Evolutionary conservation across 1,140 invertebrate genomes (phyloP), one percentile per base, ranked within the genome.

Genomic region (Bombyx mandarina): DNA sequence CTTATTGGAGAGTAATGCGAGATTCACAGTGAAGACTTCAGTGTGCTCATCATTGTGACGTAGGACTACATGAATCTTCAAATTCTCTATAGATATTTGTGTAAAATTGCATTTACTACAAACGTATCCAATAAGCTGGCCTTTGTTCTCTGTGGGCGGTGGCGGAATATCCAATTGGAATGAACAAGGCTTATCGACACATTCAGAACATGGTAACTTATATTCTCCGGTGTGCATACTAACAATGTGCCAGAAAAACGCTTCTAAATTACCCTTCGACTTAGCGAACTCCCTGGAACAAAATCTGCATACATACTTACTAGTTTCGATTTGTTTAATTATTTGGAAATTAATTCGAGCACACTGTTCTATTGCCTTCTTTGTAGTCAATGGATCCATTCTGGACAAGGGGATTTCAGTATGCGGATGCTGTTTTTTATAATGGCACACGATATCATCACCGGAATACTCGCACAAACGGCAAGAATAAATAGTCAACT

Each of bases 201-300:
- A 94, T 45, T 87, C 74, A 7, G 81, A 82, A 77, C 93, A 94
- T 3, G 72, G 67, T 59, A 90, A 90, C 54, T 92, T 88, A 71
- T 92, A 94, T 75, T 94, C 93, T 0, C 93, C 93, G 0, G 93
- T 94, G 59, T 94, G 93, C 52, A 79, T 88, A n/a, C 90, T 90
- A 10, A 93, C 89, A 43, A 89, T 65, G 66, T 94, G 93, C 69
- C 93, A 92, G 67, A 91, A 93, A 65, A 92, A 92, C 9, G 79
- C 74, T 67, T 90, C 82, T 48, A 87, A 60, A 9, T 66, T 60
- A 2, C 54, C 58, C 52, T 70, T 74, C 22, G 67, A 70, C 56
- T 73, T 67, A 55, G 69, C 46, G 69, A 85, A 77, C 70, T 86
- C 73, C 77, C 84, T 62, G 60, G 84, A 68, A 69, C 91, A 92